Evolutionary conservation across 2,113 vertebrate species (phyloP).

Genomic region (Pomatorhinus ruficollis): DNA sequence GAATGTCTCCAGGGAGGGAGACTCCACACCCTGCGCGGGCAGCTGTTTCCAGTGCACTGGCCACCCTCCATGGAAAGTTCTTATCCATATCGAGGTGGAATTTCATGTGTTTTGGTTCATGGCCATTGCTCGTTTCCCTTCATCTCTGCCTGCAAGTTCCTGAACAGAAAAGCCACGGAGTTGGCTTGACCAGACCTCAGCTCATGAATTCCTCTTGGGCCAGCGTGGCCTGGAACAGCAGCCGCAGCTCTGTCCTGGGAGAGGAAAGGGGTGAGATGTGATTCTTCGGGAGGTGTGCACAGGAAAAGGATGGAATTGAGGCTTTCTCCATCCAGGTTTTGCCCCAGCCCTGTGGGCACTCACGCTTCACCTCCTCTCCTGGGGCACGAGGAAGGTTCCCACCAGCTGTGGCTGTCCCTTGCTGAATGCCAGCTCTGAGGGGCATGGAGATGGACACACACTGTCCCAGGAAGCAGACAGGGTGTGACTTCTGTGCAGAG

Average conservation of each 20-base stretch:
- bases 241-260: background rate
- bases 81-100: background rate
- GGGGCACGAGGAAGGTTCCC: background rate
- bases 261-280: background rate
- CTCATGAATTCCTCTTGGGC: background rate
- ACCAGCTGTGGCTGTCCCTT: background rate
- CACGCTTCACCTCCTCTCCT: too few species aligned
- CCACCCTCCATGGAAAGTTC: background rate
- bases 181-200: background rate
- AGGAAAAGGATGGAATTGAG: background rate
- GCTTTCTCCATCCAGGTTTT: background rate
- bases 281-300: background rate
- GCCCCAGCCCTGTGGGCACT: background rate
- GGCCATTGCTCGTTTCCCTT: background rate
- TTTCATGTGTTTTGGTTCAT: background rate
- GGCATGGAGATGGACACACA: fast-evolving
- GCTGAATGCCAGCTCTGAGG: background rate
- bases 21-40: background rate
- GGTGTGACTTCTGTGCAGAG: fast-evolving
- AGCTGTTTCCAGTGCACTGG: background rate
- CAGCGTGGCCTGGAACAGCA: background rate
- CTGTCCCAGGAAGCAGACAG: background rate
- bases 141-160: background rate
- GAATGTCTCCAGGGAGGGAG: background rate
- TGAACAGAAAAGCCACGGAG: background rate